Evolutionary conservation across 2,888 invertebrate species (phyloP), one percentile per base, ranked within the genome.

Genomic region (Idaea straminata): DNA sequence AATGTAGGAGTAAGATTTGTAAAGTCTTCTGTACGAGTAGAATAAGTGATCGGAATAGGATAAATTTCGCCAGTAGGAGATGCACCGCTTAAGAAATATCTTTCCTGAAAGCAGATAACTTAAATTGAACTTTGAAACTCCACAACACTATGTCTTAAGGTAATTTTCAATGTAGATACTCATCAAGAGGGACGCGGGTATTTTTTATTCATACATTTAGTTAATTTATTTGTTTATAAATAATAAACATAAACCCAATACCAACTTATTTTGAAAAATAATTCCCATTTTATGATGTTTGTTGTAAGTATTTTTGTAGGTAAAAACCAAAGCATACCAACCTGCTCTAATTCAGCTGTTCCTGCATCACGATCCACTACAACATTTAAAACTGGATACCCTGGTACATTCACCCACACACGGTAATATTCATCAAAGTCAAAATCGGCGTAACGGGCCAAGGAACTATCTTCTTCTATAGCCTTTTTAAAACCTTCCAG

Each of bases 321-420:
- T 58, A 58, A 13, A 16, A 47, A 16, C 5, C 5, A 59, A 34
- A 59, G 13, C 57, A 63, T 59, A 72, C 75, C 79, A 81, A 88
- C 88, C 83, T 94, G 94, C 0, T 68, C 81, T 1, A 94, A 65
- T 0, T 64, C 64, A 0, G 92, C 87, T 38, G 68, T 75, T 59
- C 87, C 86, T 4, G 82, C 85, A 0, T 73, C 66, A 66, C 93
- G 88, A 71, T 94, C 72, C 16, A 93, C 82, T 0, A 83, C 77
- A 0, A 95, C 94, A 3, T 80, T 89, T 3, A 95, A 73, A 10
- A 95, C 81, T 0, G 95, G 96, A 72, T 93, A 95, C 0, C 95
- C 95, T 38, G 94, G 86, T 70, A 95, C 92, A 61, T 93, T 92
- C 0, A 95, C 94, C 96, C 96, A 96, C 5, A 93, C 86, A 15